Evolutionary conservation across 2,113 vertebrate species (phyloP), one percentile per base, ranked within the genome.

Genomic region (Jaculus jaculus): DNA sequence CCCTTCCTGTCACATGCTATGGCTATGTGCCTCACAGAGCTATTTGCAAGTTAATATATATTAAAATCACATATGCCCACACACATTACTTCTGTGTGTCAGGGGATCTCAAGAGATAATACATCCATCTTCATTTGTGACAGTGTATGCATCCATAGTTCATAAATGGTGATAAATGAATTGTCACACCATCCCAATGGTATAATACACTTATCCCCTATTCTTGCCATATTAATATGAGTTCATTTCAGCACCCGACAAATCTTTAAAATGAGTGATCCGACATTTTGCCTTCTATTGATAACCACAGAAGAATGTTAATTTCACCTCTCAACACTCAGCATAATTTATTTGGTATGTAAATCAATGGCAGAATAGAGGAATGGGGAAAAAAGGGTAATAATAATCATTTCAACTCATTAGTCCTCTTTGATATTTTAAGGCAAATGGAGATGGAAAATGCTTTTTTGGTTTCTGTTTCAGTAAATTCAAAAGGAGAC

Each of bases 11-110:
- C 94, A 92, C 71, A 87, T 34, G 74, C 66, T 90, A 77, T 65
- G 87, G 51, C 82, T 95, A 61, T 63, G 37, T 87, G 58, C n/a
- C 75, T 96, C 78, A 89, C 84, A 84, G 95, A 96, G 68, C 91
- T 96, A 97, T 96, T 95, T 96, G 95, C 77, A 97, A 96, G 58
- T 94, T 96, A 96, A 96, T 96, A 96, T 68, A 84, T 96, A 84
- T 92, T 96, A 96, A 97, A 96, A 93, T 97, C 94, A 93, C 93
- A 94, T 96, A 95, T 91, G 79, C 97, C 91, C 94, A 81, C 42
- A 94, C 74, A 83, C 95, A 94, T 39, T 94, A 68, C 81, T 96
- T 94, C 95, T 92, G 30, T 83, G 93, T 78, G 58, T 93, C 91
- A 82, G 39, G 93, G n/a, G 85, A 96, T 91, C 97, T 81, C 79